Percentiles rank a stretch among this genome's conserved stretches.
Evolutionary conservation across 1,140 invertebrate species (phyloP).

Genomic region (Zaprionus ornatus): DNA sequence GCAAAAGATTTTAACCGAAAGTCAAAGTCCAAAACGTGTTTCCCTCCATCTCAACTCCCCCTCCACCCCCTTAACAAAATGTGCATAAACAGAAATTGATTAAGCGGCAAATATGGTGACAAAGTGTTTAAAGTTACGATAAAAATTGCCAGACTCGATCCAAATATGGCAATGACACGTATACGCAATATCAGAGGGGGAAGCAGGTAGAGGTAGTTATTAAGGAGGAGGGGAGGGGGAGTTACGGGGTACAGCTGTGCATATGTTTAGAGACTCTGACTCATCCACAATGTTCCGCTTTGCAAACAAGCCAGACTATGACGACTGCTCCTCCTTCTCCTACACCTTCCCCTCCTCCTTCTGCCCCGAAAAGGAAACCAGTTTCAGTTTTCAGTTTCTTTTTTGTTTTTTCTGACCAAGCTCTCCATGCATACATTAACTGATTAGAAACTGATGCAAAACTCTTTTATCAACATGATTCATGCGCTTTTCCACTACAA

Average conservation of each 20-base stretch:
- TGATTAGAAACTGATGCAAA: constrained; percentile 57
- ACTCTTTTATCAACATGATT: constrained; percentile 43
- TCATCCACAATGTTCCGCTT: constrained; percentile 51
- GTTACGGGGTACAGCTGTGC: constrained; percentile 15
- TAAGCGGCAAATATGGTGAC: constrained; percentile 78
- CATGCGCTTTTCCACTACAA: constrained; percentile 29
- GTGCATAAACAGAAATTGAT: constrained; percentile 73
- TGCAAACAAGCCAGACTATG: constrained; percentile 21
- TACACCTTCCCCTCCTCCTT: background rate
- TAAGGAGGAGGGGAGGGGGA: background rate
- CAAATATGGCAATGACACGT: constrained; percentile 73
- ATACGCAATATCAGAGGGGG: constrained; percentile 62
- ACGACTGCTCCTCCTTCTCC: background rate
- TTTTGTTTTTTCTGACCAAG: background rate
- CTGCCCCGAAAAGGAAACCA: constrained; percentile 55
- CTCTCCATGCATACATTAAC: constrained; percentile 7
- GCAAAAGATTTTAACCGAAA: constrained; percentile 2
- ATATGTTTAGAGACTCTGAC: constrained; percentile 44
- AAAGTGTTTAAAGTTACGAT: constrained; percentile 61
- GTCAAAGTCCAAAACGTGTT: constrained; percentile 41
- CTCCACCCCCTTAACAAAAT: constrained; percentile 13
- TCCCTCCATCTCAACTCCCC: background rate
- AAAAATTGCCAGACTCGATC: constrained; percentile 48
- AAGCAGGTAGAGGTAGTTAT: background rate
- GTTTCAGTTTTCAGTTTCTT: constrained; percentile 45